Conservation (phyloP, 2,797 vertebrate genomes). For the Mionectes olivaceus region DNA sequence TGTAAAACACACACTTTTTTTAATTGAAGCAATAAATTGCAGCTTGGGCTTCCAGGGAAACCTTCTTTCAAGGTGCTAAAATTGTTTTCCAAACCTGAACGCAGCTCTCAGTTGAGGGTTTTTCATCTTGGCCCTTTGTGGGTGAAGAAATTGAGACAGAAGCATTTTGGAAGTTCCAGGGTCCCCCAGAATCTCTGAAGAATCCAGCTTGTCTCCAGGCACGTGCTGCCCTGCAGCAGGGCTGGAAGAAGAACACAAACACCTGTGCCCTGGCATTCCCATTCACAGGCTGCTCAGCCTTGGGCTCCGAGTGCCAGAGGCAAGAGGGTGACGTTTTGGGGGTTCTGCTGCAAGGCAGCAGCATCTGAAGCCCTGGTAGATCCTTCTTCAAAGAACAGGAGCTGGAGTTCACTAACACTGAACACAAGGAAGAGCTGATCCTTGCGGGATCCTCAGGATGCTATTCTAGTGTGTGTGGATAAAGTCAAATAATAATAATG, state of each 20-base stretch:
- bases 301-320: neutral
- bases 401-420: neutral
- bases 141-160: neutral
- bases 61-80: neutral
- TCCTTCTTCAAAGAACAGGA: neutral
- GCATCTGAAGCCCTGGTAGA: neutral
- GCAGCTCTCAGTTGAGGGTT: neutral
- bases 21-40: neutral
- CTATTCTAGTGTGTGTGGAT: neutral
- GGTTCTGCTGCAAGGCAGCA: neutral
- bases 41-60: neutral
- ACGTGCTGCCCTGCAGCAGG: neutral
- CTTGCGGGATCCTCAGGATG: neutral
- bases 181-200: neutral
- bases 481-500: neutral
- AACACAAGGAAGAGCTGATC: neutral
- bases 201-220: neutral
- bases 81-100: neutral
- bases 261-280: neutral
- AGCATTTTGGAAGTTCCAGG: neutral
- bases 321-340: neutral
- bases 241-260: neutral
- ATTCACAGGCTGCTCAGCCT: neutral
- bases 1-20: slow-evolving; percentile 8
- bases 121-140: neutral